A percentile compares a stretch with the other conserved stretches of the same genome.
Conservation (phyloP, 2,113 vertebrate species). For the Rattus rattus region DNA sequence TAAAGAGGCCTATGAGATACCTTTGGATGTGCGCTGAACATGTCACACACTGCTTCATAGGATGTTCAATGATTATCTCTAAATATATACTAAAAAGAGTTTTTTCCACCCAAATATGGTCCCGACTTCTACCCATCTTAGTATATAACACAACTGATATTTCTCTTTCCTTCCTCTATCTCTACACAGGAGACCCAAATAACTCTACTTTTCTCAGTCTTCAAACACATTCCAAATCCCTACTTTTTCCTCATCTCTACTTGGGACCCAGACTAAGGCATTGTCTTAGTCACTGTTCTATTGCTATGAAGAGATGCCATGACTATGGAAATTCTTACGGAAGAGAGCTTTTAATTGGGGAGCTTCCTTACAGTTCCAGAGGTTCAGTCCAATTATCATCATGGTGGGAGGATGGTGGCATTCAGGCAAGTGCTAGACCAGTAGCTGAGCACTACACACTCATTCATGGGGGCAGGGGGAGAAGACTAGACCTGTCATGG, state of each 20-base stretch:
- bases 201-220: background rate
- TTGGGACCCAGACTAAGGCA: background rate
- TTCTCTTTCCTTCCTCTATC: slow-evolving; percentile 8
- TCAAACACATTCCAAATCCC: background rate
- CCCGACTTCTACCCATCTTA: background rate
- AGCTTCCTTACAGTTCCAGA: background rate
- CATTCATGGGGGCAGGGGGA: background rate
- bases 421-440: background rate
- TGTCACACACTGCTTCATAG: background rate
- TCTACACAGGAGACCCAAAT: background rate
- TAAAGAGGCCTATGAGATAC: background rate
- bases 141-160: background rate
- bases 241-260: background rate
- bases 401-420: background rate
- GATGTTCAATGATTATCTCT: background rate
- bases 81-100: background rate
- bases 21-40: background rate
- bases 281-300: background rate
- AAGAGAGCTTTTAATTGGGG: background rate
- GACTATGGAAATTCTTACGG: background rate
- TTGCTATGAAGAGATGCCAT: background rate
- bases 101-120: background rate
- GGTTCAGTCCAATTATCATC: background rate
- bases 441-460: too few species aligned
- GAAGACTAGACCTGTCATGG: background rate